Evolutionary conservation across 2,888 invertebrate species (phyloP), one percentile per base, ranked within the genome.

Genomic region (Trissonchulus sp.): DNA sequence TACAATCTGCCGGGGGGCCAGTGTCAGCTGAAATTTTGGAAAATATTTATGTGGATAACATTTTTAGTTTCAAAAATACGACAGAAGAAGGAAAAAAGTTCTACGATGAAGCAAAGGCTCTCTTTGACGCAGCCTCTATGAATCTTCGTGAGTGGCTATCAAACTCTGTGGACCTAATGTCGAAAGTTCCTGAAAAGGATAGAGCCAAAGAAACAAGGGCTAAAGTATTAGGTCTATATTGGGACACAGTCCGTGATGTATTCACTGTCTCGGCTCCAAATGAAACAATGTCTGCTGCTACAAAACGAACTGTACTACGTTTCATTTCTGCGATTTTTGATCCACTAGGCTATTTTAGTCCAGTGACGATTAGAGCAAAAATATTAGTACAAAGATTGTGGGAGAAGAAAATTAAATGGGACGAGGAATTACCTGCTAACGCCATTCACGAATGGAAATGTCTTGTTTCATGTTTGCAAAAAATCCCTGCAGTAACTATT

Each of bases 41-140:
- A 0, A 78, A 78, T 37, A 74, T 76, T 1, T 79, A 79, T 65
- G 79, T 79, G 2, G 79, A 79, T 74, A 63, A 79, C 79, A 1
- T 62, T 18, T 23, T 71, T 33, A 1, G 62, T 34, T 8, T 15
- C 15, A 15, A 8, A 30, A 30, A 28, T n/a, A 68, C 68, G 68
- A 23, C 60, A 23, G n/a, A 8, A 15, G 77, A 77, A 72, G 77
- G 76, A 1, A n/a, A 36, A 8, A 2, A 15, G 1, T 63, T 74
- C 15, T 73, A 60, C 31, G n/a, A 28, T 34, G 75, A 68, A 33
- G 72, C 69, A 0, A 80, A 80, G 35, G 38, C 31, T 18, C 60
- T 77, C 2, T 79, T 79, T 62, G 18, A 36, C 1, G 15, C n/a
- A 23, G 37, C 34, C 2, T 63, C 34, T 2, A 75, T 75, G 75